A percentile compares a stretch with the other conserved stretches of the same genome.
These are phyloP conservation scores for Microcebus tavaratra DNA, from an alignment of 2,113 vertebrate genomes.

Conservation along the genomic window DNA sequence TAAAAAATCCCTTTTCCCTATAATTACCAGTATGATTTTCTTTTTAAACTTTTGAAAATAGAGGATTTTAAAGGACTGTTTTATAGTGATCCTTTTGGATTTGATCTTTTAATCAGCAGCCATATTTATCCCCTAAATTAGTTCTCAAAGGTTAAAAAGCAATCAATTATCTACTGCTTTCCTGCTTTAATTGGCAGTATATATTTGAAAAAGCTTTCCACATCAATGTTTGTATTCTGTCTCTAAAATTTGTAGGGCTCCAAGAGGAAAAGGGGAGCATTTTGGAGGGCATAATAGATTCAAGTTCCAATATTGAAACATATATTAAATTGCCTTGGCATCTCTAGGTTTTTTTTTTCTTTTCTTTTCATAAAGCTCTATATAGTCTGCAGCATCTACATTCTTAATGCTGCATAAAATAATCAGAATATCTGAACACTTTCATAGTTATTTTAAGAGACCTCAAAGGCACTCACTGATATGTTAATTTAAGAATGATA, in stretches of 20 bases:
- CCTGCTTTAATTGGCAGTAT: constrained; percentile 79
- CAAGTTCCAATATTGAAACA: constrained; percentile 10
- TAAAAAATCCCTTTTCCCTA: neutral
- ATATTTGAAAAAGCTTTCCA: constrained; percentile 74
- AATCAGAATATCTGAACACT: neutral
- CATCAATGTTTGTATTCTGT: constrained; percentile 65
- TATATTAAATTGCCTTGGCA: neutral
- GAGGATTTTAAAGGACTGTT: constrained; percentile 50
- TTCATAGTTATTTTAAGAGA: neutral
- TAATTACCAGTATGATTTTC: constrained; percentile 52
- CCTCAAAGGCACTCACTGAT: neutral
- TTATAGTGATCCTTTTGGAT: constrained; percentile 69
- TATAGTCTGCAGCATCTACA: neutral
- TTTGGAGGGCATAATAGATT: constrained; percentile 45
- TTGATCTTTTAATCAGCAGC: constrained; percentile 77
- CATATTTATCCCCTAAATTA: constrained; percentile 82
- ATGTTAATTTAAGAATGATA: neutral
- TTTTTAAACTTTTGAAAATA: constrained; percentile 54
- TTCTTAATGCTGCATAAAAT: neutral
- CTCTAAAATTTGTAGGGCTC: constrained; percentile 25
- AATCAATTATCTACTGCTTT: constrained; percentile 80
- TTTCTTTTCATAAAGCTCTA: neutral
- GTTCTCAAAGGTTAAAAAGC: constrained; percentile 83
- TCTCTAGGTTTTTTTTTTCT: neutral
- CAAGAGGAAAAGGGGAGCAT: neutral